Conservation (phyloP, 2,797 vertebrate species). For the Xenopus petersii region DNA sequence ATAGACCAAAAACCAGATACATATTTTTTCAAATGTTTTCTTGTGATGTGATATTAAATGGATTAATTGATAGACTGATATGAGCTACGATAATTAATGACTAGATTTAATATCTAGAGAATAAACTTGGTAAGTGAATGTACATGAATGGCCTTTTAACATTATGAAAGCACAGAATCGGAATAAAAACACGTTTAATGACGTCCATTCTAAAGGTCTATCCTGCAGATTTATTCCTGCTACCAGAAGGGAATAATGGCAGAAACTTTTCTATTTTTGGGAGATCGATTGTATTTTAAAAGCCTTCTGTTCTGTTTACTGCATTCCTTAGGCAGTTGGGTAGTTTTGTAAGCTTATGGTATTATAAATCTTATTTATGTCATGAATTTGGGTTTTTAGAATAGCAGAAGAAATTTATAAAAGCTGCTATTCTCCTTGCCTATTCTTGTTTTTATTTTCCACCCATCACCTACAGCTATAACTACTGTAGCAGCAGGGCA, state of each 20-base stretch:
- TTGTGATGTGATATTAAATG: no score
- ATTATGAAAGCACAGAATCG: conserved; percentile 27
- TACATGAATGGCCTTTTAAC: conserved; percentile 26
- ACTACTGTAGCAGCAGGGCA: conserved; percentile 40
- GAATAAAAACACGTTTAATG: no score
- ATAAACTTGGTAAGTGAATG: neutral
- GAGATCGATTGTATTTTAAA: conserved; percentile 49
- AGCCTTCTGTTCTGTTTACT: conserved; percentile 49
- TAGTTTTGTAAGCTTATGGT: conserved; percentile 48
- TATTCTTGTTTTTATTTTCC: conserved; percentile 47
- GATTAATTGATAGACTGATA: no score
- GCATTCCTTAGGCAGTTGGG: conserved; percentile 48
- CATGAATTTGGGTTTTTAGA: conserved; percentile 46
- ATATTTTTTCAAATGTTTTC: no score
- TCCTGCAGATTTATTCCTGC: conserved; percentile 39
- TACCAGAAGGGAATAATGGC: conserved; percentile 30
- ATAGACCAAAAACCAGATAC: no score
- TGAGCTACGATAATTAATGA: no score
- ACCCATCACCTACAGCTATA: conserved; percentile 45
- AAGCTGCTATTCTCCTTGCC: conserved; percentile 46
- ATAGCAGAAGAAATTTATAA: conserved; percentile 48
- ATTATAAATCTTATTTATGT: conserved; percentile 50
- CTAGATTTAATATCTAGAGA: no score
- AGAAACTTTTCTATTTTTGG: conserved; percentile 42
- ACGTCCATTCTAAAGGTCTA: no score